Evolutionary conservation across 2,113 vertebrate genomes (phyloP).

Genomic region (Pagrus major): DNA sequence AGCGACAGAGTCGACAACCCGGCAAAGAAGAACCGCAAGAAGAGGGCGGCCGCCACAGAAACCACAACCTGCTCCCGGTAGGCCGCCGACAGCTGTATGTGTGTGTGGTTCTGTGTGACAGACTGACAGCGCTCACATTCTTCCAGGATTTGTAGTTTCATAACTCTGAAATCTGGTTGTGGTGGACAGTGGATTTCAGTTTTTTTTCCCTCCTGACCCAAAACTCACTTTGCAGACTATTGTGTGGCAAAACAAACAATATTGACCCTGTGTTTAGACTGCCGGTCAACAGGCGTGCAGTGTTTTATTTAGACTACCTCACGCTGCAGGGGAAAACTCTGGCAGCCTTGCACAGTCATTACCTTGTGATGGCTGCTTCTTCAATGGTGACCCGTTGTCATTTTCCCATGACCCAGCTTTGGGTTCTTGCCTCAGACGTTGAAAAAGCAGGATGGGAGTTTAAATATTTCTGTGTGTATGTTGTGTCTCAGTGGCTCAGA

Average conservation of each 20-base stretch:
- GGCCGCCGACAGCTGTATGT: constrained; percentile 6
- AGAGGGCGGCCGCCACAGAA: constrained; percentile 83
- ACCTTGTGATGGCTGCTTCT: constrained; percentile 49
- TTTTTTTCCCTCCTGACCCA: constrained; percentile 31
- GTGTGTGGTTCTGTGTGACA: constrained; percentile 36
- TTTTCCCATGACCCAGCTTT: constrained; percentile 70
- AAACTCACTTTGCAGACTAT: constrained; percentile 48
- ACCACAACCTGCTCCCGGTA: constrained; percentile 84
- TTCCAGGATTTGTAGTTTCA: constrained; percentile 37
- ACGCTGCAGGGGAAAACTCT: constrained; percentile 62
- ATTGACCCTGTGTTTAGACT: constrained; percentile 73
- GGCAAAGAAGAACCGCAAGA: constrained; percentile 83
- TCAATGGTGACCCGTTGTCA: constrained; percentile 53
- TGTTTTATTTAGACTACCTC: constrained; percentile 75
- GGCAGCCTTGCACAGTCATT: constrained; percentile 52
- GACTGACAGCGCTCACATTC: constrained; percentile 28
- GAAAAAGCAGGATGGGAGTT: constrained; percentile 32
- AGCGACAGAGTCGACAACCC: constrained; percentile 83
- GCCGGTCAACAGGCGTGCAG: constrained; percentile 44
- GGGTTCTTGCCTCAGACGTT: constrained; percentile 10
- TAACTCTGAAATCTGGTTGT: constrained; percentile 37
- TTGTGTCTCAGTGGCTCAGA: constrained; percentile 76
- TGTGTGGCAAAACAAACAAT: constrained; percentile 59
- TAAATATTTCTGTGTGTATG: constrained; percentile 28
- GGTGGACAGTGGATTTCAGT: constrained; percentile 30